Evolutionary conservation across 2,888 invertebrate genomes (phyloP), one percentile per base, ranked within the genome.

Genomic region (Pseudococcus jackbeardsleyi): DNA sequence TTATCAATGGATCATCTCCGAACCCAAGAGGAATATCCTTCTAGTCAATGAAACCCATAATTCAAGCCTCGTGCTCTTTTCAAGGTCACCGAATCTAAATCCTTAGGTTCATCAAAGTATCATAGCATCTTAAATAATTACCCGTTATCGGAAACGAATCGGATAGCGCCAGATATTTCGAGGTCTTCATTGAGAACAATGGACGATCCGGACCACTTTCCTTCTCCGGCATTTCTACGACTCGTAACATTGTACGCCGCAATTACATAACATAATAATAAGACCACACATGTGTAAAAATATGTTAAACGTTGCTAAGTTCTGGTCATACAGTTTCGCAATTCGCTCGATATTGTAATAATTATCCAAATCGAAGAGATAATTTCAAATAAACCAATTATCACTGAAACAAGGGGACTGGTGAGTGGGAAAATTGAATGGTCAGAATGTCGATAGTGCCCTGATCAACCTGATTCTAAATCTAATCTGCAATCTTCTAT

Each of bases 61-160:
- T 77, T 77, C 77, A 77, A 77, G 39, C 77, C 77, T 77, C 77
- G 77, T 77, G 77, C 39, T 77, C 77, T 33, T 39, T 77, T 77
- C 77, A 77, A 77, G 77, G 77, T 77, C 39, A 77, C 33, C 39
- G 11, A 11, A 77, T 19, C 26, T 22, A 11, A 64, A 64, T 64
- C 7, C 64, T 15, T 15, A 15, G 64, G 2, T 19, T 7, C 7
- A 64, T 9, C 22, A 15, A 39, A 26, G 77, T 39, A 15, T 15
- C 77, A 19, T 15, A 50, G 64, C 64, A 64, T 22, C 64, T 9
- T 22, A 64, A 64, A 64, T 64, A 64, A 64, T 26, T 77, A 77
- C 77, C 77, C 39, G 77, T 77, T 77, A 77, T 77, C 77, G 77
- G 77, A 77, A 77, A 77, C 77, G 77, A 77, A 77, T 77, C 77